phyloP scores from a whole-genome alignment of 2,888 invertebrate genomes.

The Girardia tigrina region DNA sequence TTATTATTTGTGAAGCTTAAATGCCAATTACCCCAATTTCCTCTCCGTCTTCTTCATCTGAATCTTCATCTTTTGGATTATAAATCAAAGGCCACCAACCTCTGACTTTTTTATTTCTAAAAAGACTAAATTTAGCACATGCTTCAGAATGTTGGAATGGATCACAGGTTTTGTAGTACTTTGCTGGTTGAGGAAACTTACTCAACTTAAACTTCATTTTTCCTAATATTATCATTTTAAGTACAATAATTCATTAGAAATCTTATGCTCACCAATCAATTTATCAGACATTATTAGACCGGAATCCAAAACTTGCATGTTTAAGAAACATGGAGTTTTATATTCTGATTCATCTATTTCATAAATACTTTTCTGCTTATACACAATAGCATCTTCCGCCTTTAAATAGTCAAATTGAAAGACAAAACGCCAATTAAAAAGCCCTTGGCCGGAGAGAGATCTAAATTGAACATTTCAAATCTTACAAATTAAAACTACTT shows the following conservation, averaged over 20 bases:
- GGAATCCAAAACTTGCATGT: slow-evolving; percentile 59
- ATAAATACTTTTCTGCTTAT: slow-evolving; percentile 54
- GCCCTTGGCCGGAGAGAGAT: slow-evolving; percentile 61
- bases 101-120: slow-evolving; percentile 42
- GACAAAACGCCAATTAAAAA: slow-evolving; percentile 73
- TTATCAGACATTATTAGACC: slow-evolving; percentile 66
- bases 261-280: slow-evolving; percentile 68
- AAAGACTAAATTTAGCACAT: slow-evolving; percentile 42
- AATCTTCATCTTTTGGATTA: slow-evolving; percentile 32
- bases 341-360: slow-evolving; percentile 64
- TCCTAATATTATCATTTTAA: slow-evolving; percentile 38
- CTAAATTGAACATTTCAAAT: too few relatives aligned
- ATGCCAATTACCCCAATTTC: slow-evolving; percentile 1
- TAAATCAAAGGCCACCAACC: slow-evolving; percentile 47
- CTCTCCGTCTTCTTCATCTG: not conserved
- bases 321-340: slow-evolving; percentile 60
- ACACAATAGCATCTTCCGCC: slow-evolving; percentile 60
- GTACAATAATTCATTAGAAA: too few relatives aligned
- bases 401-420: slow-evolving; percentile 62
- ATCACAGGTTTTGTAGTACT: slow-evolving; percentile 62
- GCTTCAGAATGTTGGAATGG: slow-evolving; percentile 52
- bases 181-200: slow-evolving; percentile 44
- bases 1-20: too few relatives aligned
- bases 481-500: too few relatives aligned
- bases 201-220: slow-evolving; percentile 40